A percentile compares a stretch with the other conserved stretches of the same genome.
These are phyloP conservation scores for Streptopelia turtur DNA, from an alignment of 2,797 vertebrate species.

Conservation along the genomic window DNA sequence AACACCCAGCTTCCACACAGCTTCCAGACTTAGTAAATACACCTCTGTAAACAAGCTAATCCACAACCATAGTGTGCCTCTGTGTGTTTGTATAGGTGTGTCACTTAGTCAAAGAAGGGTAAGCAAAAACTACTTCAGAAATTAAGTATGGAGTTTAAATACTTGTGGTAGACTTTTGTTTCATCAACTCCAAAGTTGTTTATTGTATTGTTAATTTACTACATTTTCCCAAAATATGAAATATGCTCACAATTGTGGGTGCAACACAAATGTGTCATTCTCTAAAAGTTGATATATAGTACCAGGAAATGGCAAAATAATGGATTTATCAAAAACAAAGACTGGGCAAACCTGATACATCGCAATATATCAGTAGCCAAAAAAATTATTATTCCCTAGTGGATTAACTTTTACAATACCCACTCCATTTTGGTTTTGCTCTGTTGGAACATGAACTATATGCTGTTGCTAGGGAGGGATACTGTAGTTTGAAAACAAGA, in stretches of 20 bases:
- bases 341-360: neutral
- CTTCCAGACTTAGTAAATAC: neutral
- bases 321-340: neutral
- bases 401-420: slow-evolving; percentile 7
- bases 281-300: neutral
- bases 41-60: neutral
- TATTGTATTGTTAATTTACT: neutral
- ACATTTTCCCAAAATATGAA: neutral
- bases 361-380: neutral
- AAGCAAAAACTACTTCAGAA: neutral
- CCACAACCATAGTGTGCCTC: neutral
- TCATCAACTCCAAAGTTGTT: neutral
- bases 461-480: neutral
- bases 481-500: neutral
- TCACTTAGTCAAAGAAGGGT: neutral
- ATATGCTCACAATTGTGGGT: neutral
- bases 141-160: neutral
- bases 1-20: neutral
- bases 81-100: neutral
- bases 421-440: neutral
- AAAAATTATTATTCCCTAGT: slow-evolving; percentile 8
- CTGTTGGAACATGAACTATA: neutral
- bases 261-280: neutral
- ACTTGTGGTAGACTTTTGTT: neutral
- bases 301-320: neutral